phyloP scores from a whole-genome alignment of 2,888 invertebrate genomes.

The Liopterus haemorrhoidalis region DNA sequence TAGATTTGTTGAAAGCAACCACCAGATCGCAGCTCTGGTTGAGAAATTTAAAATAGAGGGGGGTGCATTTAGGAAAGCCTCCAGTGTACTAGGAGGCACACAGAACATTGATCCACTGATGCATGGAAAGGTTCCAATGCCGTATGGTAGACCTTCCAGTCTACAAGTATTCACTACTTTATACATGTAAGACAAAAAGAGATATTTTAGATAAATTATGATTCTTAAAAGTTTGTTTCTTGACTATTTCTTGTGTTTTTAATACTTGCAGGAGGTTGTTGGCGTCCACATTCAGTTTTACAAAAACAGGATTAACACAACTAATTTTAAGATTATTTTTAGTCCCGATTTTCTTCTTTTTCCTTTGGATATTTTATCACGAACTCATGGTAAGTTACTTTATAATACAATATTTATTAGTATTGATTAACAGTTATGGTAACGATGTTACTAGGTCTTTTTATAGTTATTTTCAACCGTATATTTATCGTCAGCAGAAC shows the following conservation, averaged over 20 bases:
- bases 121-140: constrained; percentile 60
- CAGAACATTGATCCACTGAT: constrained; percentile 49
- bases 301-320: constrained; percentile 67
- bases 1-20: constrained; percentile 87
- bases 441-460: too few relatives aligned
- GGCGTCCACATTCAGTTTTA: constrained; percentile 72
- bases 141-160: constrained; percentile 67
- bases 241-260: constrained; percentile 13
- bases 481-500: too few relatives aligned
- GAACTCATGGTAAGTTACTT: constrained; percentile 51
- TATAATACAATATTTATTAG: constrained; percentile 5
- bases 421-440: too few relatives aligned
- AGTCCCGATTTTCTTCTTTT: constrained; percentile 68
- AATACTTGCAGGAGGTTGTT: constrained; percentile 61
- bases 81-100: constrained; percentile 52
- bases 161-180: constrained; percentile 63
- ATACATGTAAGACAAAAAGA: constrained; percentile 55
- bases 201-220: constrained; percentile 6
- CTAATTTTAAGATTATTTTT: constrained; percentile 68
- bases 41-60: constrained; percentile 88
- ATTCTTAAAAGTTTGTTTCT: constrained; percentile 10
- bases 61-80: constrained; percentile 63
- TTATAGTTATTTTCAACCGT: too few relatives aligned
- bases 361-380: constrained; percentile 73
- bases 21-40: constrained; percentile 85